Evolutionary conservation across 2,888 invertebrate species (phyloP).

Genomic region (Andricus curvator): DNA sequence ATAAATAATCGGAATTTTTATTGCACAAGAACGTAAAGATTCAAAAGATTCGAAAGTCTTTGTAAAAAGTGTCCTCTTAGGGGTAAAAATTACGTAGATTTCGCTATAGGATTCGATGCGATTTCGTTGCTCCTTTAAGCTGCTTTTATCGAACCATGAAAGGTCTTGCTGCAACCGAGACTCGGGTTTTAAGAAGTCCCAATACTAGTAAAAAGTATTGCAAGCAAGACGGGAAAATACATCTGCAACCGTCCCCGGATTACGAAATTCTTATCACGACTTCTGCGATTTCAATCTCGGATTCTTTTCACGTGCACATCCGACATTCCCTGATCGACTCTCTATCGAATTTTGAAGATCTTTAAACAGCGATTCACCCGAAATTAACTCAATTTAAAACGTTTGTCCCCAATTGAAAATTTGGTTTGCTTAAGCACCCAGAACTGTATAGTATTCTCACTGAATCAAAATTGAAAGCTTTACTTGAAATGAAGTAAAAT

Average conservation of each 20-base stretch:
- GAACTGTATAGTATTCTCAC: too few species aligned
- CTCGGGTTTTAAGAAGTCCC: slow-evolving; percentile 20
- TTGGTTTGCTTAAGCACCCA: too few species aligned
- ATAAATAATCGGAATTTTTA: neutral
- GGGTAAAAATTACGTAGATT: slow-evolving; percentile 5
- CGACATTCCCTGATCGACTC: slow-evolving; percentile 34
- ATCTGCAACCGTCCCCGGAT: slow-evolving; percentile 26
- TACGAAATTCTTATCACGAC: slow-evolving; percentile 35
- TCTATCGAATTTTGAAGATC: neutral
- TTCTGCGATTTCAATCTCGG: slow-evolving; percentile 33
- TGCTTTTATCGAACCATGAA: slow-evolving; percentile 25
- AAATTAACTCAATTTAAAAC: too few species aligned
- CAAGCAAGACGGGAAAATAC: slow-evolving; percentile 29
- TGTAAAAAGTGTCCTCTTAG: neutral
- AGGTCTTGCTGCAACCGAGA: slow-evolving; percentile 19
- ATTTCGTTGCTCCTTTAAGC: slow-evolving; percentile 28
- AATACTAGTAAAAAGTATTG: slow-evolving; percentile 12
- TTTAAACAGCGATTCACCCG: neutral
- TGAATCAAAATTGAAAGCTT: too few species aligned
- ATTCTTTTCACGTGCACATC: slow-evolving; percentile 38
- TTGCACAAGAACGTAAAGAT: neutral
- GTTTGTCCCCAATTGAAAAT: neutral
- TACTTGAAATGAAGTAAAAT: too few species aligned
- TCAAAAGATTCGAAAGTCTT: neutral
- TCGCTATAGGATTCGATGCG: slow-evolving; percentile 9